Base-by-base conservation (phyloP, 2,888 invertebrate species). In the Hetaerina titia region DNA sequence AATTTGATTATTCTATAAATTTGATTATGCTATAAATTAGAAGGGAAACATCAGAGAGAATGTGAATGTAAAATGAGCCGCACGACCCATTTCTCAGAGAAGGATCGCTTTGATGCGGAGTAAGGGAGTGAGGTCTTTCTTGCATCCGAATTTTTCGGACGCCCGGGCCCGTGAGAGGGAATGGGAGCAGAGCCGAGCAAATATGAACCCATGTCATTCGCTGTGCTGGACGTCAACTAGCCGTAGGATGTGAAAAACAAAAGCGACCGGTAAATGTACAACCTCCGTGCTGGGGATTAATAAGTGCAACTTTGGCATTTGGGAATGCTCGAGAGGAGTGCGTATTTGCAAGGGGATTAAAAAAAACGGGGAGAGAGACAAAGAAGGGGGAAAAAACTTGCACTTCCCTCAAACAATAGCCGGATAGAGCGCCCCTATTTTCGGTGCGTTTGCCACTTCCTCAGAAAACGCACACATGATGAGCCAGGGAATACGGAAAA, bases 401-500 rank as follows among this genome's bases (percentile, higher is more conserved):
- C 92, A 56, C 56, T 56, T 11, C 88, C 64, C 64, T 31, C 63
- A 64, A 64, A 90, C 92, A 92, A 92, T 92, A 60, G 92, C 92
- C 92, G 92, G 92, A 92, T 92, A 92, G 69, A 69, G 92, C 31
- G 92, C 92, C 92, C 92, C 69, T 92, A 74, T 92, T 92, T 92
- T 74, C 74, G 56, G 63, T 63, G 64, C 90, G 31, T 90, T 81
- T 13, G 81, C 64, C 90, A 90, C 90, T 64, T 90, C 90, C 90
- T 64, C 64, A 22, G 57, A 11, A n/a, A 57, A 58, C 58, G 9
- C 89, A n/a, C 58, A 17, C 89, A n/a, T 6, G 89, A 89, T 58
- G 57, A 89, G 89, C 22, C 22, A 13, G 90, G 64, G 64, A 63
- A 90, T 64, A 90, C 6, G 31, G 56, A 90, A 90, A 89, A 58